Percentiles rank a stretch among this genome's conserved stretches.
Evolutionary conservation across 64 coral and sea anemone genomes (phyloP).

Genomic region (Porites lutea): DNA sequence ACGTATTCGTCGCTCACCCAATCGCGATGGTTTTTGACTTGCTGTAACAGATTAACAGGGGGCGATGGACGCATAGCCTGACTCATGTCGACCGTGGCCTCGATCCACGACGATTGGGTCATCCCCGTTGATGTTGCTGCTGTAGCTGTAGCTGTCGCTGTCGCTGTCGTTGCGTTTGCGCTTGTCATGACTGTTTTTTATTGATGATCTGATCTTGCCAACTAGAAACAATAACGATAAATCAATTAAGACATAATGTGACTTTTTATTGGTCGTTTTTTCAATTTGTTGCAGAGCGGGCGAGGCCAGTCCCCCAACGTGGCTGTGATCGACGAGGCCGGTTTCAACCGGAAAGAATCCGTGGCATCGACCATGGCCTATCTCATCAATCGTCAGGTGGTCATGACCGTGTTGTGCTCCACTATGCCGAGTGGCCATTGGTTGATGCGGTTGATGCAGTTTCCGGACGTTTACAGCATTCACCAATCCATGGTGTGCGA

Average conservation of each 20-base stretch:
- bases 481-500: background rate
- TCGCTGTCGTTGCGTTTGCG: background rate
- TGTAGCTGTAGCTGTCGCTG: background rate
- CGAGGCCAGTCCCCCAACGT: background rate
- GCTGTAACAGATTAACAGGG: background rate
- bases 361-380: conserved; percentile 3
- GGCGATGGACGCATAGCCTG: background rate
- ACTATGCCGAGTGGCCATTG: background rate
- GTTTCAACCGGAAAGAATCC: background rate
- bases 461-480: conserved; percentile 4
- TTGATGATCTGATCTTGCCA: too few species aligned
- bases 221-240: too few species aligned
- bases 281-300: background rate
- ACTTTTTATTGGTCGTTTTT: background rate
- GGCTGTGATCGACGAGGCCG: background rate
- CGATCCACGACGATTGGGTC: background rate
- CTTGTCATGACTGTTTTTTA: too few species aligned
- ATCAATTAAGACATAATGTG: too few species aligned
- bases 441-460: background rate
- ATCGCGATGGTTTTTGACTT: background rate
- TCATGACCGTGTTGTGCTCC: background rate
- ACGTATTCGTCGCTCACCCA: background rate
- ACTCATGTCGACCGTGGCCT: background rate
- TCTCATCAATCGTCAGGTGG: background rate
- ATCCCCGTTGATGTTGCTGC: background rate